Conservation (phyloP, 1,140 invertebrate genomes). For the Drosophila auraria region DNA sequence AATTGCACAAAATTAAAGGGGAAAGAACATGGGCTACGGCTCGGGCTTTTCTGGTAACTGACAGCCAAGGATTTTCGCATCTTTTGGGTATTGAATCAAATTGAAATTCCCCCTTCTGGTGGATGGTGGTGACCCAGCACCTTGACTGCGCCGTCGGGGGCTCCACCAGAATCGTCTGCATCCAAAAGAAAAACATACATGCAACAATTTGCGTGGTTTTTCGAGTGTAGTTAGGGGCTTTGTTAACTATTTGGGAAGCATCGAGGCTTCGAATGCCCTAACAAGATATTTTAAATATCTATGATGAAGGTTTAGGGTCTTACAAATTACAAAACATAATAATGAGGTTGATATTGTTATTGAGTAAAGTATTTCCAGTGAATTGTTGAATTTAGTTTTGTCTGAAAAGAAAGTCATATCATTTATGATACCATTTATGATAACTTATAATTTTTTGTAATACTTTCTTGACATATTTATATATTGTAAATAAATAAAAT, state of each 20-base stretch:
- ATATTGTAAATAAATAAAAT: no score
- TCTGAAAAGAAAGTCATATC: no score
- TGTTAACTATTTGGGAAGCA: neutral
- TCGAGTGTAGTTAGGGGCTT: neutral
- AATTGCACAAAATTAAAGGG: conserved; percentile 21
- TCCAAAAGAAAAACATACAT: conserved; percentile 8
- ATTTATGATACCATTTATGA: no score
- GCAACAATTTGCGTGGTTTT: conserved; percentile 30
- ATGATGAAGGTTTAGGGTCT: neutral
- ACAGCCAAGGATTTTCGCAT: conserved; percentile 18
- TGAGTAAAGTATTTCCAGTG: no score
- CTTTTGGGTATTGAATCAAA: conserved; percentile 25
- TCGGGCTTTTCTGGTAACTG: neutral
- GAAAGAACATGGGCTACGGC: neutral
- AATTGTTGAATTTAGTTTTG: no score
- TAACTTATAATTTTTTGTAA: no score
- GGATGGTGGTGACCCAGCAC: conserved; percentile 20
- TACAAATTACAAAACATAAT: neutral
- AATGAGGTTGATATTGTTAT: no score
- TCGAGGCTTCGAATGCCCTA: conserved; percentile 2
- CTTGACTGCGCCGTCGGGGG: conserved; percentile 2
- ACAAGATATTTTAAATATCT: neutral
- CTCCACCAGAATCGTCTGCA: neutral
- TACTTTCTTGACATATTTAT: no score
- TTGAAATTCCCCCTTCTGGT: conserved; percentile 3